Evolutionary conservation across 2,113 vertebrate species (phyloP).

Genomic region (Mesembrinibis cayennensis): DNA sequence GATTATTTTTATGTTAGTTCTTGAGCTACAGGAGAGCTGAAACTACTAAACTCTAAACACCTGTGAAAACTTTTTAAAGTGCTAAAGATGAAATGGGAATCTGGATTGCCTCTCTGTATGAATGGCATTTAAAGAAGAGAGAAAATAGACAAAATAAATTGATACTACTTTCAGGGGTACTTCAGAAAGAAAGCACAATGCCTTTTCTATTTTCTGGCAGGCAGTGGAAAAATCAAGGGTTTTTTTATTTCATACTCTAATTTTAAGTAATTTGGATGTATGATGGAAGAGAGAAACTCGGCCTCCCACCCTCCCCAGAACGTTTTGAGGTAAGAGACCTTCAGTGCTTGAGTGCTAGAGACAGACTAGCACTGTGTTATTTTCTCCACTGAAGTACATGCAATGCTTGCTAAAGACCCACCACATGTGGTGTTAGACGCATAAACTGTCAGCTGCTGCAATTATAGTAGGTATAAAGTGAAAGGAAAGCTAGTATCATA

Average conservation of each 20-base stretch:
- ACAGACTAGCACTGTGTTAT: not conserved
- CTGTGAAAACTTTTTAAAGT: not conserved
- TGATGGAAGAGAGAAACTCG: not conserved
- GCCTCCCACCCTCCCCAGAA: not conserved
- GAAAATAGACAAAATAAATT: not conserved
- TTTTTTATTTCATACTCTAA: not conserved
- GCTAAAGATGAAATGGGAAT: constrained; percentile 30
- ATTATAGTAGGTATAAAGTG: not conserved
- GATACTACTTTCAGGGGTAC: not conserved
- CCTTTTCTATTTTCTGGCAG: not conserved
- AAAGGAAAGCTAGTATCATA: not conserved
- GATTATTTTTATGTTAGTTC: not conserved
- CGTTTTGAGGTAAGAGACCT: not conserved
- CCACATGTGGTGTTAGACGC: not conserved
- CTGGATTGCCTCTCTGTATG: not conserved
- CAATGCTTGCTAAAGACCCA: not conserved
- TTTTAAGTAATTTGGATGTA: not conserved
- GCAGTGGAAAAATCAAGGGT: not conserved
- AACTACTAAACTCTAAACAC: not conserved
- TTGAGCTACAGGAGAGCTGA: not conserved
- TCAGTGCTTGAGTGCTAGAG: not conserved
- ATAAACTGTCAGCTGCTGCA: not conserved
- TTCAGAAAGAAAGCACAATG: not conserved
- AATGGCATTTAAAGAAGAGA: not conserved
- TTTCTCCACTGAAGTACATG: not conserved